A percentile compares a stretch with the other conserved stretches of the same genome.
Evolutionary conservation across 2,113 vertebrate species (phyloP).

Genomic region (Sander lucioperca): DNA sequence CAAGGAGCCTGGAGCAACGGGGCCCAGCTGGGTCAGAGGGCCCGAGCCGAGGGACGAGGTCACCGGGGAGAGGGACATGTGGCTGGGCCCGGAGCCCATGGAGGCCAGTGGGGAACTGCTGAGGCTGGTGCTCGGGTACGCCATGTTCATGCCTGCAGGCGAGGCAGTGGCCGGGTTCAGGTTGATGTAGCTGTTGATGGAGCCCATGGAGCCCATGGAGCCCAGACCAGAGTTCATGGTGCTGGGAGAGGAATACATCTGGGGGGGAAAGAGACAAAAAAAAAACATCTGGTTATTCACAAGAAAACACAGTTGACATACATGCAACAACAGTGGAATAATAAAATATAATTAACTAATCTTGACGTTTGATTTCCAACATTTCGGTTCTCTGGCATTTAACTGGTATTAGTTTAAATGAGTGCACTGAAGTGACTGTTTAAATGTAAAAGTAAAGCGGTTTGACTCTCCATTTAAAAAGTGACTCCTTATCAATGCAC

Average conservation of each 20-base stretch:
- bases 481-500: slow-evolving; percentile 78
- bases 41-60: slow-evolving; percentile 83
- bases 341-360: background rate
- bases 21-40: slow-evolving; percentile 83
- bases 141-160: slow-evolving; percentile 85
- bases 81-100: slow-evolving; percentile 81
- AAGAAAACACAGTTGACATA: background rate
- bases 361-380: background rate
- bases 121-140: slow-evolving; percentile 81
- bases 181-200: slow-evolving; percentile 93
- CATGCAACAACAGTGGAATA: background rate
- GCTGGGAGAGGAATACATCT: slow-evolving; percentile 90
- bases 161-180: slow-evolving; percentile 86
- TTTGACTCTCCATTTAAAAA: slow-evolving; percentile 40
- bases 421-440: background rate
- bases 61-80: slow-evolving; percentile 86
- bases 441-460: background rate
- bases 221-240: slow-evolving; percentile 86
- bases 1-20: slow-evolving; percentile 77
- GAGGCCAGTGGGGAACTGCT: slow-evolving; percentile 79
- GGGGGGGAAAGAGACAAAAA: slow-evolving; percentile 27
- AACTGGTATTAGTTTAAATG: background rate
- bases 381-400: background rate
- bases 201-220: slow-evolving; percentile 87
- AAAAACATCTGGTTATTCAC: slow-evolving; percentile 33